Base-by-base conservation (phyloP, 92 coral and sea anemone species). In the Metridium senile region DNA sequence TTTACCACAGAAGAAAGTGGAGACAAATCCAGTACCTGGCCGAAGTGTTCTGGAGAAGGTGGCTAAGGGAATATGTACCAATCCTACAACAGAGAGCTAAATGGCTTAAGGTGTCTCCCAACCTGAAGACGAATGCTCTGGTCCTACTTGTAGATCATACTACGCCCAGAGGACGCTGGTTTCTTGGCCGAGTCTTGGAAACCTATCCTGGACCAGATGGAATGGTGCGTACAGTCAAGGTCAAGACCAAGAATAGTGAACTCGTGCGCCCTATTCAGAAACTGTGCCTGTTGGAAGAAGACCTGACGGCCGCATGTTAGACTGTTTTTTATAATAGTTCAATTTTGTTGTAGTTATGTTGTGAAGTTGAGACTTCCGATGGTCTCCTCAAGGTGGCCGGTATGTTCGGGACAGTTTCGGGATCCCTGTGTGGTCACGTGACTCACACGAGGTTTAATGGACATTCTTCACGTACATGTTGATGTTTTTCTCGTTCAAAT, bases 1-100 rank as follows among this genome's bases (percentile, higher is more conserved):
- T 6, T 43, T 22, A 22, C 33, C 62, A 2, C 29, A 65, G 87
- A 68, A 25, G 74, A 26, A 74, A 81, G 62, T 82, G 83, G 84
- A n/a, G 68, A 20, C 79, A 86, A 23, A 59, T 26, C 18, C 82
- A 83, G 74, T 33, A 35, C 69, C 78, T 87, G n/a, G 84, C 93
- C 35, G 83, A 89, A 64, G 62, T 53, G 30, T 87, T 78, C 67
- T 90, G 89, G 89, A 51, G 57, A 51, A 51, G 85, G 29, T 90
- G 89, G 89, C 31, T 80, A 9, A 62, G 62, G 43, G 87, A 87
- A 35, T 90, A 90, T 56, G 27, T 90, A 16, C 87, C 85, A 19
- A 30, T 68, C 16, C 77, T 90, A 26, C 91, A 86, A 74, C 31
- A 25, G 43, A 66, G 89, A 45, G 57, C 58, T 21, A 90, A 87